Base-by-base conservation (phyloP, 2,797 vertebrate species). In the Florisuga fusca region DNA sequence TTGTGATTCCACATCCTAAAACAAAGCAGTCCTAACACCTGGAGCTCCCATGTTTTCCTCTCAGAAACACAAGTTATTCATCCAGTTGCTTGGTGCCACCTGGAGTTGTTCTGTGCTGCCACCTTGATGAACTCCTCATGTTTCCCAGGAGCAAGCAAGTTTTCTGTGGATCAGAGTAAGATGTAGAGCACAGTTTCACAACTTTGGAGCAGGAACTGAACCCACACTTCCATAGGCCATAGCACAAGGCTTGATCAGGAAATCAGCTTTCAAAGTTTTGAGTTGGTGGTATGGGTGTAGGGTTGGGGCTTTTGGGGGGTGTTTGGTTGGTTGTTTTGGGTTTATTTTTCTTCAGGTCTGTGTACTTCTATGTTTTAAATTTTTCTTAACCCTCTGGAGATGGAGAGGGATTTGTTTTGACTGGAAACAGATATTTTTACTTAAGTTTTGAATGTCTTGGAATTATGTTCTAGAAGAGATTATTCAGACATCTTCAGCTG, bases 391-490 rank as follows among this genome's bases (percentile, higher is more conserved):
- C 57, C 63, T 76, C 43, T 69, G 57, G 81, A 92, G 41, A 36
- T 93, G 63, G 8, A 41, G 6, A 10, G 55, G 62, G 50, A 27
- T 92, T 95, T 94, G 81, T 93, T 95, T 93, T 91, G 94, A 79
- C 90, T 95, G 80, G 83, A 76, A 94, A 31, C 71, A 50, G 89
- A 10, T 94, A 95, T 90, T 95, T 93, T 91, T 69, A 36, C 64
- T 84, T 22, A 48, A 62, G 62, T n/a, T 8, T 19, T 75, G 55
- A 54, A 23, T 85, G 51, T 62, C 62, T 93, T 92, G 86, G 84
- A 62, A 20, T 90, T 74, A 55, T 81, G 20, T 67, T 85, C 45
- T 84, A 12, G 69, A 22, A 54, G 51, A 69, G 67, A 38, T 22
- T 64, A 58, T 51, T 95, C 26, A 29, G 38, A 12, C 45, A 20